Base-by-base conservation (phyloP, 2,113 vertebrate species). In the Buteo buteo region DNA sequence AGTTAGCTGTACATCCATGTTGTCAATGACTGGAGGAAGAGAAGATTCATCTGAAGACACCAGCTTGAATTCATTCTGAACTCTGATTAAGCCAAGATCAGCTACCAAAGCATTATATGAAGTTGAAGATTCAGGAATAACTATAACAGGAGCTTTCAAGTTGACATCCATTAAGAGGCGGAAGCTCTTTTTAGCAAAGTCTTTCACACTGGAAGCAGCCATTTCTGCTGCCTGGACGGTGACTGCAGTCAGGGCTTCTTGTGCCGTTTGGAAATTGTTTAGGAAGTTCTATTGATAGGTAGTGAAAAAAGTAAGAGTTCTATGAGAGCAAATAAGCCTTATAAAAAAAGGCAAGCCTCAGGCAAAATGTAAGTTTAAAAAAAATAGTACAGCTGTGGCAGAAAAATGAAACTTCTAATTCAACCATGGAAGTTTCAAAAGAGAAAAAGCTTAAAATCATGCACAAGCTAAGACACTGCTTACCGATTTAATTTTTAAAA, bases 191-290 rank as follows among this genome's bases (percentile, higher is more conserved):
- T 98, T 98, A 20, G 98, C 98, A 22, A 99, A 98, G 81, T 99
- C 99, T 93, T 98, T 98, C 97, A 99, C 96, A 57, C 99, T 99
- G 69, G 98, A 99, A 54, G 99, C 99, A 29, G 99, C 99, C 95
- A 98, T 99, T 93, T 99, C 99, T 0, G 99, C 99, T 1, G 99
- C 99, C 96, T 99, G 99, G 24, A 90, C 98, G 0, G 99, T 99
- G 26, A 99, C 99, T 4, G 98, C 91, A 13, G 98, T 99, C 95
- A 99, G 71, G 52, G 99, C 98, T 80, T 99, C 99, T 94, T 99
- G 99, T 5, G 99, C 99, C 0, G 61, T 94, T 94, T 99, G 99
- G 96, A 99, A 99, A 97, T 99, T 98, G 95, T 99, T 99, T 29
- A 98, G 97, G 78, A 99, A 99, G 92, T 98, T 98, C 99, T 99